Evolutionary conservation across 2,113 vertebrate species (phyloP), one percentile per base, ranked within the genome.

Genomic region (Chloroceryle aenea): DNA sequence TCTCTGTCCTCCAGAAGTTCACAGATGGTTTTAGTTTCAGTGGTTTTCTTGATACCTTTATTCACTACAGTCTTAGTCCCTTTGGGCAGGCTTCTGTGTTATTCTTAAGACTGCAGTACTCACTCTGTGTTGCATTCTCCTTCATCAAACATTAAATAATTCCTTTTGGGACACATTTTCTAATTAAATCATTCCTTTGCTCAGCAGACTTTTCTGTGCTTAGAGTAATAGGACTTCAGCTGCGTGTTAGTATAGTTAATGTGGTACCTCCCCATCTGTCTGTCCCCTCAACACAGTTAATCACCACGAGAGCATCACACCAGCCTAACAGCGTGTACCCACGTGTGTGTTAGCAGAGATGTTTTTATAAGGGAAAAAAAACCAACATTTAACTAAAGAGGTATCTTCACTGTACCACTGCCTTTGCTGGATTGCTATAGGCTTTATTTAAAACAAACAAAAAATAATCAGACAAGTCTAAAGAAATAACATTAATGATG

Each of bases 101-200:
- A 95, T 55, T 77, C 50, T 76, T n/a, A 87, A 79, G 58, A 92
- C 72, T 45, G 82, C 43, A 75, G 66, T 34, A 52, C 27, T 63
- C 27, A 48, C 27, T 63, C 27, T 7, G 48, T 69, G 62, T 79
- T 75, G 58, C 45, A 18, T 52, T 75, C 48, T 92, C 48, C 56
- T 85, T 96, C 74, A 89, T 76, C 74, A 95, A 78, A 79, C 48
- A 89, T 6, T 48, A 47, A 87, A 84, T 42, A 90, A 71, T 63
- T 21, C 34, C 63, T 92, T 88, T 81, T 4, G 3, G 79, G 68
- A 42, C 50, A 77, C 34, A 63, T 56, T 91, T 95, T 87, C 87
- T 78, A 95, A 89, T 89, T 85, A 92, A 88, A 85, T 50, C 32
- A 68, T 61, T 62, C 22, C 5, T 79, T 72, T 68, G 53, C 69